Percentiles rank a stretch among this genome's conserved stretches.
phyloP scores from a whole-genome alignment of 1,140 invertebrate species.

The Palaemon carinicauda region DNA sequence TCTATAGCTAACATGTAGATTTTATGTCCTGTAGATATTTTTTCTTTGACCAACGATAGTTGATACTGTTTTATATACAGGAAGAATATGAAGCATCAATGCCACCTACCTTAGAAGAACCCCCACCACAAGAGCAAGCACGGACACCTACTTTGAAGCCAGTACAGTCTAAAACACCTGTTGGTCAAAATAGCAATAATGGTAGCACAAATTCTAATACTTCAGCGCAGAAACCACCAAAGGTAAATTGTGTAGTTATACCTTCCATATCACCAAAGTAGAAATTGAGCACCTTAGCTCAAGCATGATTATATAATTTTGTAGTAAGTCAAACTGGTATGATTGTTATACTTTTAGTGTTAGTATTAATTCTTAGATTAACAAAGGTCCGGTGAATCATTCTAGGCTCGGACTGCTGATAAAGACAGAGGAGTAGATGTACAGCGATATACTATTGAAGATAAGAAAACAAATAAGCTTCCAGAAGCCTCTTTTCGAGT shows the following conservation, averaged over 20 bases:
- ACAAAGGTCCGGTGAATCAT: too few relatives aligned
- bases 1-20: not conserved
- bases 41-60: not conserved
- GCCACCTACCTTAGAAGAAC: conserved; percentile 51
- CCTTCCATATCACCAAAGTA: not conserved
- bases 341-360: not conserved
- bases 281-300: too few relatives aligned
- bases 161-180: conserved; percentile 58
- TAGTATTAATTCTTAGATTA: too few relatives aligned
- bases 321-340: not conserved
- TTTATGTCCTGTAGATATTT: not conserved
- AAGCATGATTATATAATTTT: not conserved
- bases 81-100: conserved; percentile 60
- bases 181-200: too few relatives aligned
- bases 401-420: conserved; percentile 48
- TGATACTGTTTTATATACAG: conserved; percentile 21
- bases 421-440: conserved; percentile 60
- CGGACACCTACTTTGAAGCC: conserved; percentile 59
- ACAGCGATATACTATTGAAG: conserved; percentile 56
- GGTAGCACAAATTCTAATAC: not conserved
- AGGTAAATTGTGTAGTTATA: not conserved
- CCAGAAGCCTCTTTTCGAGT: conserved; percentile 86
- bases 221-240: conserved; percentile 4
- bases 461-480: conserved; percentile 65
- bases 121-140: conserved; percentile 46